phyloP scores from a whole-genome alignment of 2,888 invertebrate species.

The Urechis unicinctus region DNA sequence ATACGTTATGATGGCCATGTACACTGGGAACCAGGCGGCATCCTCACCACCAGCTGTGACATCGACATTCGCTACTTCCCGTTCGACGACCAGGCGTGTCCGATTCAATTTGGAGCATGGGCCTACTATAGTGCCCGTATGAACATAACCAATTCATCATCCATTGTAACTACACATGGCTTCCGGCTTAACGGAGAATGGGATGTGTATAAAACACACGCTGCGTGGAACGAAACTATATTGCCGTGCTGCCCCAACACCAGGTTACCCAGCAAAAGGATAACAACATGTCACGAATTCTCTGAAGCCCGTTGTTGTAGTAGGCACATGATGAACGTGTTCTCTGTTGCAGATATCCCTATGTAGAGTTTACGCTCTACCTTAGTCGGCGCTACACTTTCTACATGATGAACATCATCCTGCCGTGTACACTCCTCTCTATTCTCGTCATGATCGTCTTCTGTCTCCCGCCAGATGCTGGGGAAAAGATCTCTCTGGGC shows the following conservation, averaged over 20 bases:
- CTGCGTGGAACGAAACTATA: conserved; percentile 17
- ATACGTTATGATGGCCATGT: conserved; percentile 19
- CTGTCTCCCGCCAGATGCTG: conserved; percentile 35
- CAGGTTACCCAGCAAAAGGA: conserved; percentile 9
- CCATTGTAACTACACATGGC: conserved; percentile 12
- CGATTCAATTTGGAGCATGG: conserved; percentile 22
- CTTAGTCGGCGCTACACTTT: conserved; percentile 18
- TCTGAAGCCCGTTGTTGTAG: too few species aligned
- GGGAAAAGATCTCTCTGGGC: conserved; percentile 33
- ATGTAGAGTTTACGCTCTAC: conserved; percentile 20
- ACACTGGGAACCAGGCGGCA: conserved; percentile 25
- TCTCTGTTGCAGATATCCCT: too few species aligned
- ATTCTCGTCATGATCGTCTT: conserved; percentile 33
- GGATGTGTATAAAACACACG: conserved; percentile 17
- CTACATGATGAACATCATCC: conserved; percentile 30
- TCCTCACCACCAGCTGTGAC: conserved; percentile 24
- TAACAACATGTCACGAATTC: too few species aligned
- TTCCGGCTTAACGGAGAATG: conserved; percentile 24
- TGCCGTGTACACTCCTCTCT: conserved; percentile 32
- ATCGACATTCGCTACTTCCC: conserved; percentile 26
- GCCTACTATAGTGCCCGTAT: conserved; percentile 23
- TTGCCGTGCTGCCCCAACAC: conserved; percentile 23
- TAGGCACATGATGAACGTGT: too few species aligned
- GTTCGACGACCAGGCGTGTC: conserved; percentile 23
- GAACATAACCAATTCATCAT: conserved; percentile 20